Conservation (phyloP, 2,113 vertebrate species). For the Anser brachyrhynchus region DNA sequence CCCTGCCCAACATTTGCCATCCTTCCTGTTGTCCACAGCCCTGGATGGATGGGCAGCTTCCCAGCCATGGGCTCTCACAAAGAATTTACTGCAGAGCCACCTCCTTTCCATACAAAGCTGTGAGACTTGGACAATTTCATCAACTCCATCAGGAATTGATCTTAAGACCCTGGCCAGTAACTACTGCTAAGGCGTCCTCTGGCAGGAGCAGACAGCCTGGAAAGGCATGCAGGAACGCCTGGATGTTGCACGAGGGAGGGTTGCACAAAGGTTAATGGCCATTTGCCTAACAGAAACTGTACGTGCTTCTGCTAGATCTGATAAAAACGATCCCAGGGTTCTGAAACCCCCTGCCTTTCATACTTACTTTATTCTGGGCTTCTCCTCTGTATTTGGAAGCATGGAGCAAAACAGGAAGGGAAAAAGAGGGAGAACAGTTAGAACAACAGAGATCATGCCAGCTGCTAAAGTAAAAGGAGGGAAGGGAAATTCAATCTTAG, state of each 20-base stretch:
- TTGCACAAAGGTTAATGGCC: background rate
- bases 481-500: conserved; percentile 22
- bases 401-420: conserved; percentile 29
- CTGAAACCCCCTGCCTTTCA: background rate
- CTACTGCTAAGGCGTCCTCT: background rate
- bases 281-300: background rate
- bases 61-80: background rate
- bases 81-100: background rate
- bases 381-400: conserved; percentile 80
- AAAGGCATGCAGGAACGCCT: background rate
- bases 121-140: background rate
- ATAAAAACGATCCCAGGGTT: background rate
- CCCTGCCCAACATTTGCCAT: background rate
- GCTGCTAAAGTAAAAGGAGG: conserved; percentile 14
- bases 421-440: conserved; percentile 59
- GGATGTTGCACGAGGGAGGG: background rate
- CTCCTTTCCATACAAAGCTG: background rate
- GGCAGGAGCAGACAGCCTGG: background rate
- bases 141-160: background rate
- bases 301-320: background rate
- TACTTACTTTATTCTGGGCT: conserved; percentile 90
- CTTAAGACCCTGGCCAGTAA: background rate
- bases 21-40: background rate
- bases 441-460: background rate
- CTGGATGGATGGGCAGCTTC: background rate